Evolutionary conservation across 2,113 vertebrate genomes (phyloP).

Genomic region (Burhinus bistriatus): DNA sequence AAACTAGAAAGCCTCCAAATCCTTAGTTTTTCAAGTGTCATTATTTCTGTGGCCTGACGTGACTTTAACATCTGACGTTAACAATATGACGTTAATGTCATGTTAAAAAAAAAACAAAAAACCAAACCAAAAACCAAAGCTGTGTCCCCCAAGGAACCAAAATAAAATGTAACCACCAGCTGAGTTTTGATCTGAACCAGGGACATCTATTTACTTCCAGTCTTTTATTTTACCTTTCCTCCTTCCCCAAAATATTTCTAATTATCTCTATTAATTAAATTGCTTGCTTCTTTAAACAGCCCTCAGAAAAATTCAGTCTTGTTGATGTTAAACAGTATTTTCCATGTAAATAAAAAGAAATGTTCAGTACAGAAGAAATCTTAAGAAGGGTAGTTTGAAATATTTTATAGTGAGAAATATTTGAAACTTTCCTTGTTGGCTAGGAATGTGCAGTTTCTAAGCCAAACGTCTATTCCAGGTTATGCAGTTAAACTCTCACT

Average conservation of each 20-base stretch:
- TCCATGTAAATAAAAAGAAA: not conserved
- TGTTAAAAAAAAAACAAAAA: not conserved
- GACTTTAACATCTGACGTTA: not conserved
- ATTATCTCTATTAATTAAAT: not conserved
- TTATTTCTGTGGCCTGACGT: not conserved
- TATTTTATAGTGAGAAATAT: slow-evolving; percentile 16
- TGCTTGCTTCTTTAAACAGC: not conserved
- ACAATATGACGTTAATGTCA: not conserved
- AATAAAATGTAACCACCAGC: not conserved
- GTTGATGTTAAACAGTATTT: not conserved
- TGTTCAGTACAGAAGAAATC: not conserved
- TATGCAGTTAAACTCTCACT: not conserved
- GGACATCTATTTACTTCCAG: not conserved
- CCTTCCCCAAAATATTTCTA: not conserved
- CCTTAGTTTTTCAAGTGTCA: not conserved
- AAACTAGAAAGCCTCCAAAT: not conserved
- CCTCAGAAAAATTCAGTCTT: not conserved
- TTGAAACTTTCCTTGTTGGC: not conserved
- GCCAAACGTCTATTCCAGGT: not conserved
- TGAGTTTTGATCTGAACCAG: not conserved
- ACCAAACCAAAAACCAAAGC: not conserved
- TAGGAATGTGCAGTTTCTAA: not conserved
- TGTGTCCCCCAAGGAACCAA: not conserved
- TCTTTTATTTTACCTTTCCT: not conserved
- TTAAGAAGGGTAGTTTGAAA: not conserved